Conservation (phyloP, 2,888 invertebrate genomes). For the Acanthococcus lagerstroemiae region DNA sequence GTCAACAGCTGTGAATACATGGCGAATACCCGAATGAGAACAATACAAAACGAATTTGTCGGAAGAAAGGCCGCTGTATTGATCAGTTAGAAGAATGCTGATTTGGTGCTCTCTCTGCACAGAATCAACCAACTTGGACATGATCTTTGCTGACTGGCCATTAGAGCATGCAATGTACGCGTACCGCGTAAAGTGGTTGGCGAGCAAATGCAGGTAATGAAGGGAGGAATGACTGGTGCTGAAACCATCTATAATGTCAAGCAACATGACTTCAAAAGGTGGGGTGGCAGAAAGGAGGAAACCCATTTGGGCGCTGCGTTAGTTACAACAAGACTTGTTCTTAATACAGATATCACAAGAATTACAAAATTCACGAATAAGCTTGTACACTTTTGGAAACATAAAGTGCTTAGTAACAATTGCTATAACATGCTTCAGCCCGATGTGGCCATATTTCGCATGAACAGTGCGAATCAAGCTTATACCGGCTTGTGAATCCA, state of each 20-base stretch:
- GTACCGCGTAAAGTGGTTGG: slow-evolving; percentile 38
- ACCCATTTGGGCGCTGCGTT: slow-evolving; percentile 35
- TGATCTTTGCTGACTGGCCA: neutral
- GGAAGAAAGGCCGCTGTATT: neutral
- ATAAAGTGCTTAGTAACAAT: neutral
- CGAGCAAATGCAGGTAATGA: slow-evolving; percentile 38
- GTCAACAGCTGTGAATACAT: neutral
- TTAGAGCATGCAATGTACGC: slow-evolving; percentile 33
- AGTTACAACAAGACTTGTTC: too few relatives aligned
- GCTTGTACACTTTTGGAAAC: too few relatives aligned
- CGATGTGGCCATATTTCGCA: too few relatives aligned
- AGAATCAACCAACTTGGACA: slow-evolving; percentile 33
- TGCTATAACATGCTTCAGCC: neutral
- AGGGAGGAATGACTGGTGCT: slow-evolving; percentile 37
- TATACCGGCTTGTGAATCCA: too few relatives aligned
- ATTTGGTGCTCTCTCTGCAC: slow-evolving; percentile 14
- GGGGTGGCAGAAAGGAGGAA: slow-evolving; percentile 38
- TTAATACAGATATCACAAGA: slow-evolving; percentile 34
- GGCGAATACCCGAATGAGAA: neutral
- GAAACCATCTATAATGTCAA: slow-evolving; percentile 39
- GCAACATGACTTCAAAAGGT: slow-evolving; percentile 37
- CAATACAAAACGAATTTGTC: neutral
- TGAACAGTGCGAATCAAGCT: too few relatives aligned
- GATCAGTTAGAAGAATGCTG: slow-evolving; percentile 24
- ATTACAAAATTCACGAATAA: slow-evolving; percentile 34